Base-by-base conservation (phyloP, 1,140 invertebrate species). In the Nautilus pompilius region DNA sequence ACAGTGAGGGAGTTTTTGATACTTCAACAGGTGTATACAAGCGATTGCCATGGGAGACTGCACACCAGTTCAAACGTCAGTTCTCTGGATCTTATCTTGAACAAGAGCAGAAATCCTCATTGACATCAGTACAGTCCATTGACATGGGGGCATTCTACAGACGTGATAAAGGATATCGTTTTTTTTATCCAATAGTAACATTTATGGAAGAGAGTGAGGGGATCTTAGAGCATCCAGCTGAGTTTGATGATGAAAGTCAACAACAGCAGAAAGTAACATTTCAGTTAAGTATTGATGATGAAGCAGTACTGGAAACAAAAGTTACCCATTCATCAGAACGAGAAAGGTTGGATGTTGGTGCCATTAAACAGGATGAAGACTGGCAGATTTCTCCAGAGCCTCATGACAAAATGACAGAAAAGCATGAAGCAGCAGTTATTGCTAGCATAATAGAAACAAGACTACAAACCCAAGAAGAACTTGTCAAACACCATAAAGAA, bases 71-170 rank as follows among this genome's bases (percentile, higher is more conserved):
- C 59, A 73, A 68, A 63, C 62, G 77, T 28, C 77, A 79, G 66
- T 76, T 77, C 59, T 79, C 77, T 51, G 75, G 78, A 46, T 71
- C 73, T 0, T 75, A 68, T 51, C 26, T 69, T 51, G 69, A 76
- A 30, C 72, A 75, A 55, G 72, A 75, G 60, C 58, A 70, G 66
- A 69, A 67, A 69, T 57, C 63, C 26, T 22, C 46, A 13, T 55
- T 73, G 8, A 60, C 64, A 53, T 63, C 48, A 55, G 62, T 56
- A 29, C 70, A 73, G 36, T 76, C 74, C 10, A 66, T 79, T 53
- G 77, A 79, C 54, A 58, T 79, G 68, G 77, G 77, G 8, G 61
- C 62, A 13, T 79, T 79, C 62, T 79, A 74, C 58, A 62, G 72
- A 45, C 59, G 72, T 51, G 71, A 72, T 30, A 63, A 63, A 26